Percentiles rank a stretch among this genome's conserved stretches.
Evolutionary conservation across 2,888 invertebrate genomes (phyloP).

Genomic region (Lasioglossum figueresi): DNA sequence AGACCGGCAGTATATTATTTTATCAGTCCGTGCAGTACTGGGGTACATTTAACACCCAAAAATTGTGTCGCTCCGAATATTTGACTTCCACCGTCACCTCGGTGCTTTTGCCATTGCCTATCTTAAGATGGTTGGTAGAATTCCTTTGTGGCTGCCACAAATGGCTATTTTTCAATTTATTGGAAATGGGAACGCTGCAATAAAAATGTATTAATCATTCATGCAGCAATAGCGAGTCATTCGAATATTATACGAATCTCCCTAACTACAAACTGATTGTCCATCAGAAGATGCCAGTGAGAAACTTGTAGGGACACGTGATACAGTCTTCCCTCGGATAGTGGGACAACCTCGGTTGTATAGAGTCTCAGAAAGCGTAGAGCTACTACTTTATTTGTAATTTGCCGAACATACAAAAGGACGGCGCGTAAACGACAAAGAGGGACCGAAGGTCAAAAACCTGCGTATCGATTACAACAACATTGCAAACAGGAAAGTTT

Average conservation of each 20-base stretch:
- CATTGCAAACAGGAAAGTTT: too few relatives aligned
- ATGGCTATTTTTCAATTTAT: not conserved
- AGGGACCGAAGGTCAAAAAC: too few relatives aligned
- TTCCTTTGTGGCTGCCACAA: not conserved
- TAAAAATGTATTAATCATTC: not conserved
- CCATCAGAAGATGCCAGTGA: too few relatives aligned
- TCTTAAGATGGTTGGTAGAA: not conserved
- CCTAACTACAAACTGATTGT: not conserved
- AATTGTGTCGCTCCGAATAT: not conserved
- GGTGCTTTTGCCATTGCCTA: not conserved
- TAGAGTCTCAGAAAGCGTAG: too few relatives aligned
- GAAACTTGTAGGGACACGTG: too few relatives aligned
- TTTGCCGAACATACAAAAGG: too few relatives aligned
- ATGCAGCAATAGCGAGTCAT: not conserved
- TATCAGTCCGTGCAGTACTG: not conserved
- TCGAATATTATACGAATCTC: not conserved
- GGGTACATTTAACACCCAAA: not conserved
- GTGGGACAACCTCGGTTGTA: too few relatives aligned
- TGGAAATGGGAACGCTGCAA: not conserved
- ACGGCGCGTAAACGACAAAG: too few relatives aligned
- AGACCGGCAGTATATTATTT: not conserved
- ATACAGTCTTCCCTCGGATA: too few relatives aligned
- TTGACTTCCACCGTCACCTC: too few relatives aligned
- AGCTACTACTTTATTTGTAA: too few relatives aligned
- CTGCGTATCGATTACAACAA: too few relatives aligned